These are phyloP conservation scores for Drosophila kambysellisi DNA, from an alignment of 2,888 invertebrate genomes.

Conservation along the genomic window DNA sequence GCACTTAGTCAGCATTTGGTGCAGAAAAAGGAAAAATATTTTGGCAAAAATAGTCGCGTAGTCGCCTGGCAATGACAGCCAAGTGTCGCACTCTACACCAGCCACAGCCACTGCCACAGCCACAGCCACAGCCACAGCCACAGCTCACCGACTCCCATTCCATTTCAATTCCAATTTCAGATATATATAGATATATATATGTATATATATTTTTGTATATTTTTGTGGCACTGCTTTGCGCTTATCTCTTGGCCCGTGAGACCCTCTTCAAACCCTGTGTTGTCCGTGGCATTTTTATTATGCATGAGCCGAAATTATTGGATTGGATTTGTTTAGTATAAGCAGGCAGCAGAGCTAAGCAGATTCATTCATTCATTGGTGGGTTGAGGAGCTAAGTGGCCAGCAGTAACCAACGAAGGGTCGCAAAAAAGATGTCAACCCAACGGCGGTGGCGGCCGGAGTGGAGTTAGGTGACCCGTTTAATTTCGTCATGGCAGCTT, in stretches of 20 bases:
- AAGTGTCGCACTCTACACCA: constrained; percentile 60
- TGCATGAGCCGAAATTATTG: constrained; percentile 62
- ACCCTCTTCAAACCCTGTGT: constrained; percentile 56
- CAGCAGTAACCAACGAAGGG: constrained; percentile 19
- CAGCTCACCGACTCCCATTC: constrained; percentile 7
- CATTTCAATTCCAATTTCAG: constrained; percentile 41
- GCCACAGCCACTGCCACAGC: no score
- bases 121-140: not conserved
- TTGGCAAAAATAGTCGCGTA: constrained; percentile 65
- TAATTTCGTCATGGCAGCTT: constrained; percentile 3
- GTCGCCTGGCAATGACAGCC: constrained; percentile 63
- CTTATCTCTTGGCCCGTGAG: constrained; percentile 18
- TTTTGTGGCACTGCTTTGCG: not conserved
- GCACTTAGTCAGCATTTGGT: constrained; percentile 76
- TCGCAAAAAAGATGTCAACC: constrained; percentile 22
- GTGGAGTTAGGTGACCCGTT: not conserved
- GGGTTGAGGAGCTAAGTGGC: constrained; percentile 49
- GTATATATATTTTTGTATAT: not conserved
- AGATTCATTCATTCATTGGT: constrained; percentile 14
- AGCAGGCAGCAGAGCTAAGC: constrained; percentile 49
- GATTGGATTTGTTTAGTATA: constrained; percentile 61
- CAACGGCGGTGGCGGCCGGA: not conserved
- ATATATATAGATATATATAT: constrained; percentile 8
- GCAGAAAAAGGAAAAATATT: constrained; percentile 51
- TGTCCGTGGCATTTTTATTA: constrained; percentile 67